Percentiles rank a stretch among this genome's conserved stretches.
phyloP scores from a whole-genome alignment of 2,113 vertebrate genomes.

The Calyptomena viridis region DNA sequence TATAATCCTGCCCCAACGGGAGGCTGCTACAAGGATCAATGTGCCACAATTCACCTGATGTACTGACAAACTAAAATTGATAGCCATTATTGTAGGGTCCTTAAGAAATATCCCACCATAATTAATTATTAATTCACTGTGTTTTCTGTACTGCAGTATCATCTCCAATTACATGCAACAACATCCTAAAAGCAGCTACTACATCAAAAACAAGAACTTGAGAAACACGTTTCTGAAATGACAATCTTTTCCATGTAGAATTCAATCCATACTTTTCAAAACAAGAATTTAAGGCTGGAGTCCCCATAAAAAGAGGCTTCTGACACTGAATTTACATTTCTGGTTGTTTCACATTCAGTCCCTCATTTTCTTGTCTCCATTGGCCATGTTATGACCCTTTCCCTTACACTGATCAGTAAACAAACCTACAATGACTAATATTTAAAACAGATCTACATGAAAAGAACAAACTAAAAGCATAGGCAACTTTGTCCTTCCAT shows the following conservation, averaged over 20 bases:
- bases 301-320: not conserved
- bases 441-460: not conserved
- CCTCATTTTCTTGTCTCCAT: not conserved
- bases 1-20: not conserved
- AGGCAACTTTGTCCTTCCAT: not conserved
- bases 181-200: not conserved
- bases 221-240: not conserved
- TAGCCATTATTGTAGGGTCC: not conserved
- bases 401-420: not conserved
- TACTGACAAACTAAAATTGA: not conserved
- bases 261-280: not conserved
- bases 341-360: not conserved
- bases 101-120: not conserved
- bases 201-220: not conserved
- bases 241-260: not conserved
- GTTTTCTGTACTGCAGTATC: not conserved
- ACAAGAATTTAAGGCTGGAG: not conserved
- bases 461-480: not conserved
- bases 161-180: not conserved
- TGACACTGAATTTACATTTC: not conserved
- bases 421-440: not conserved
- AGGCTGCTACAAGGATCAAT: not conserved
- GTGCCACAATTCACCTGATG: not conserved
- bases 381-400: not conserved
- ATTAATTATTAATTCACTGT: not conserved